Base-by-base conservation (phyloP, 2,888 invertebrate genomes). In the Sarcophaga rosellei region DNA sequence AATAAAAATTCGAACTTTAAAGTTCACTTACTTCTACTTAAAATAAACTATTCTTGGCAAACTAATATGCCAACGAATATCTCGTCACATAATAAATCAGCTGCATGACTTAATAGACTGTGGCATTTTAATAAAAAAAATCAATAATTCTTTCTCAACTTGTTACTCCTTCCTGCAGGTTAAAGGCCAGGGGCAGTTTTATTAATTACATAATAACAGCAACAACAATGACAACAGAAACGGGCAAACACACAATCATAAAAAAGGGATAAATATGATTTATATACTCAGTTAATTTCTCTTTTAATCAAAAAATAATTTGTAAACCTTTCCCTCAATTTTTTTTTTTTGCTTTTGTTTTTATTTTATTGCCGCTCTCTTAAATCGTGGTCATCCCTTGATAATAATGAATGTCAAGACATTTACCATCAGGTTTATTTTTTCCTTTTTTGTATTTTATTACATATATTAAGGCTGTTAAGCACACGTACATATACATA, bases 361-460 rank as follows among this genome's bases (percentile, higher is more conserved):
- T 20, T 6, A 17, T 20, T 61, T 61, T 61, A 11, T 20, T 61
- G 35, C 35, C 35, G 35, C 35, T 35, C 35, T n/a, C 61, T 66
- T 73, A n/a, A 63, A 66, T 45, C 25, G 61, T 68, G 57, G 11
- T 47, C 68, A 61, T 8, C 69, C 75, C 81, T 57, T 69, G 74
- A 75, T 75, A 70, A 63, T 63, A 81, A 69, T 81, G 44, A 75
- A 15, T 69, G 66, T 75, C 68, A 69, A 69, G 63, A 69, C 69
- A 75, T 81, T 53, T 53, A 53, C 61, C 47, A 23, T 47, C 35
- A 44, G 17, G 10, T 57, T 12, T 4, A n/a, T 17, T 59, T 59
- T n/a, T 3, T 47, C 3, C 3, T 45, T 63, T 45, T 12, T 53
- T 70, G 25, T 57, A 12, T 63, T 80, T 81, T 68, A 62, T 57